Evolutionary conservation across 2,888 invertebrate genomes (phyloP).

Genomic region (Cancer borealis): DNA sequence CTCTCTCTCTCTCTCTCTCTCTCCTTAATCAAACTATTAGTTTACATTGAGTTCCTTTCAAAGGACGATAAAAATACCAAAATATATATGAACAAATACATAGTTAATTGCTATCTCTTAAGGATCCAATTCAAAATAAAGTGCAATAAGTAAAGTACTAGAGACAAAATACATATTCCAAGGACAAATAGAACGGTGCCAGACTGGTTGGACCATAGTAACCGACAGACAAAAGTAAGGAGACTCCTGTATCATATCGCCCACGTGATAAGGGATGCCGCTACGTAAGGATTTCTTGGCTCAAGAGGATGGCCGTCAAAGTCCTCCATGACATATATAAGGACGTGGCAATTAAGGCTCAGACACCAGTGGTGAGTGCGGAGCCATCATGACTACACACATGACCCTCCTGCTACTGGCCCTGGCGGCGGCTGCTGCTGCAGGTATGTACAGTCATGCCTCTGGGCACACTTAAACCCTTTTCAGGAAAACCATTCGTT

Average conservation of each 20-base stretch:
- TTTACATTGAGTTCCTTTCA: background rate
- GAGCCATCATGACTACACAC: constrained; percentile 29
- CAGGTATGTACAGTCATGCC: constrained; percentile 16
- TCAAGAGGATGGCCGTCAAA: background rate
- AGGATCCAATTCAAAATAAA: background rate
- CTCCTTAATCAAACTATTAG: background rate
- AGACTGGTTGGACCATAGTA: background rate
- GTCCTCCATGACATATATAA: background rate
- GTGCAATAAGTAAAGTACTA: background rate
- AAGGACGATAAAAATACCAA: background rate
- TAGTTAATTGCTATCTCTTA: background rate
- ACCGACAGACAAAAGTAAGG: background rate
- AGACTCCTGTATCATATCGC: background rate
- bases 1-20: constrained; percentile 49
- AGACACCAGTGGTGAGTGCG: constrained; percentile 36
- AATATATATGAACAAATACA: background rate
- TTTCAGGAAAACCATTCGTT: too few relatives aligned
- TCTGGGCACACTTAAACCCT: too few relatives aligned
- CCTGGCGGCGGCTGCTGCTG: constrained; percentile 55
- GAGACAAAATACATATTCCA: background rate
- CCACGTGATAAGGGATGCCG: background rate
- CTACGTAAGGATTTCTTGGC: background rate
- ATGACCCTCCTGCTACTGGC: constrained; percentile 46
- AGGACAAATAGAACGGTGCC: background rate
- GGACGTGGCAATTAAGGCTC: too few relatives aligned